phyloP scores from a whole-genome alignment of 2,888 invertebrate species.

The Seladonia tumulorum region DNA sequence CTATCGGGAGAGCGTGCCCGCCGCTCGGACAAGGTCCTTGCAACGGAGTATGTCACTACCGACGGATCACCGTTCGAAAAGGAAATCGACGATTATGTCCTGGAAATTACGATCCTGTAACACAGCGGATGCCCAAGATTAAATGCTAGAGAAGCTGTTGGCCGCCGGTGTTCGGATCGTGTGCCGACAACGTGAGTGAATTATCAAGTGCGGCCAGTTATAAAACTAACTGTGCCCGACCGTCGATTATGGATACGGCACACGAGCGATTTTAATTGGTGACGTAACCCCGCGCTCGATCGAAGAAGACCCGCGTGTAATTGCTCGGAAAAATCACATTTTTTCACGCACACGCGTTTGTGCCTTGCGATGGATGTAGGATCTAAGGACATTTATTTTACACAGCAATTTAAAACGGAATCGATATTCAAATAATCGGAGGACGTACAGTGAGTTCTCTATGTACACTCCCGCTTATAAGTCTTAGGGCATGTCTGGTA shows the following conservation, averaged over 20 bases:
- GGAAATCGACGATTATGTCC: conserved; percentile 71
- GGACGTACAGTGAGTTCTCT: no score
- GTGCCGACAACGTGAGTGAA: conserved; percentile 38
- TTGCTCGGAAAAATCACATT: neutral
- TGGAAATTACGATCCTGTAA: conserved; percentile 63
- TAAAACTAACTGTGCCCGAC: conserved; percentile 26
- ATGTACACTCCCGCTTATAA: no score
- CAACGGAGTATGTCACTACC: conserved; percentile 40
- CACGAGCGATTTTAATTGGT: neutral
- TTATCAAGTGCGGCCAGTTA: conserved; percentile 26
- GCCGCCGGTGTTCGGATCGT: conserved; percentile 51
- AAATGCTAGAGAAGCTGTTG: conserved; percentile 39
- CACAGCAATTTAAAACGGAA: neutral
- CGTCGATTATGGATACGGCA: neutral
- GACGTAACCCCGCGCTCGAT: neutral
- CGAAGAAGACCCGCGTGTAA: neutral
- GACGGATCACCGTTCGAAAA: conserved; percentile 68
- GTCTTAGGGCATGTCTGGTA: no score
- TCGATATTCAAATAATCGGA: neutral
- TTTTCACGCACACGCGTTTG: neutral
- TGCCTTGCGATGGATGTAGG: no score
- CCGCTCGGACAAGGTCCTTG: conserved; percentile 39
- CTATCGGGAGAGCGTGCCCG: neutral
- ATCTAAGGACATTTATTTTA: neutral
- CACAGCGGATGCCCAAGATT: conserved; percentile 45